Conservation (phyloP, 2,113 vertebrate genomes). For the Corvus hawaiiensis region DNA sequence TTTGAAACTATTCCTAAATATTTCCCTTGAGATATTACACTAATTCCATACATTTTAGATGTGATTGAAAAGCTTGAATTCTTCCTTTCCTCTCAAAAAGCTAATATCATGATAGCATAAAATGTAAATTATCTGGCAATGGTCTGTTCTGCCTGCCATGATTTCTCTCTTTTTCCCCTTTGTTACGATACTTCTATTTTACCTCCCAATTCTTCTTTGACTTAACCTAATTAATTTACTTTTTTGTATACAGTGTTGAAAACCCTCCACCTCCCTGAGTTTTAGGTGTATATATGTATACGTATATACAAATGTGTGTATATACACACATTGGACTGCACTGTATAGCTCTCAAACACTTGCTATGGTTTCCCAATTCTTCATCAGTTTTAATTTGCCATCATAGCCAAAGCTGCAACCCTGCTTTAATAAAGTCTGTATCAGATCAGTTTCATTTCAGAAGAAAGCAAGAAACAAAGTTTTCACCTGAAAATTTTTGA, state of each 20-base stretch:
- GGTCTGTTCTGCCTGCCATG: background rate
- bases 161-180: background rate
- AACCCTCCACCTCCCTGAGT: background rate
- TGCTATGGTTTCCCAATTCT: background rate
- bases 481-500: background rate
- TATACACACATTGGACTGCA: background rate
- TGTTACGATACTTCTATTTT: background rate
- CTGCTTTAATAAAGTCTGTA: background rate
- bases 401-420: background rate
- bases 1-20: constrained; percentile 17
- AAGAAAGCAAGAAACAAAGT: background rate
- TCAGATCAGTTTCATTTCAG: background rate
- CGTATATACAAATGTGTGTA: too few species aligned
- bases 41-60: background rate
- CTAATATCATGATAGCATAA: background rate
- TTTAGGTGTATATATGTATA: background rate
- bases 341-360: background rate
- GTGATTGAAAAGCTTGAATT: background rate
- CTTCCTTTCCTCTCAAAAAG: constrained; percentile 12
- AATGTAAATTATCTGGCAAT: constrained; percentile 1
- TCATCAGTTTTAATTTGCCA: background rate
- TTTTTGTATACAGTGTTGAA: background rate
- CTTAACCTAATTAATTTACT: background rate
- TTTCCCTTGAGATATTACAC: background rate
- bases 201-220: background rate